These are phyloP conservation scores for Promerops cafer DNA, from an alignment of 2,113 vertebrate species.

Conservation along the genomic window DNA sequence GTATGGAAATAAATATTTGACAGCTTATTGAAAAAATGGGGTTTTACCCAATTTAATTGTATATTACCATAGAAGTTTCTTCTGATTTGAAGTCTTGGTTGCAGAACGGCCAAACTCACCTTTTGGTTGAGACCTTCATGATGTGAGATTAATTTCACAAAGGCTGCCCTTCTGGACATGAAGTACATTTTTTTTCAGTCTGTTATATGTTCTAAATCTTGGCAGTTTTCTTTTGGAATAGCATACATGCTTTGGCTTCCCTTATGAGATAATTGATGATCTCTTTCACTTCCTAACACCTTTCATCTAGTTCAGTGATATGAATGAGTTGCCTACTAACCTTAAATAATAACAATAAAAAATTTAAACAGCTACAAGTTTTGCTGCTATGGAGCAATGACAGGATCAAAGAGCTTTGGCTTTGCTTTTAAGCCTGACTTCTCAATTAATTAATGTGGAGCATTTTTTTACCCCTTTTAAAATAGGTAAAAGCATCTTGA, in stretches of 20 bases:
- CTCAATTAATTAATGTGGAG: background rate
- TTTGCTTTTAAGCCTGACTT: background rate
- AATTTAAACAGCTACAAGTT: background rate
- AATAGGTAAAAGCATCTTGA: background rate
- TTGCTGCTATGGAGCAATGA: background rate
- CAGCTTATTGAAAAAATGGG: background rate
- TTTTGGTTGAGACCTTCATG: background rate
- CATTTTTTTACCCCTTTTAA: background rate
- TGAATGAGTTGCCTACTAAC: background rate
- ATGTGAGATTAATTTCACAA: background rate
- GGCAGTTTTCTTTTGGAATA: background rate
- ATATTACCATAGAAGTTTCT: background rate
- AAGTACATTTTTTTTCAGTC: background rate
- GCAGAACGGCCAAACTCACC: fast-evolving
- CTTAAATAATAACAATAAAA: background rate
- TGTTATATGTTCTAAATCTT: background rate
- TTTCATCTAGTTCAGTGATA: background rate
- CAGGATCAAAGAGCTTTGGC: background rate
- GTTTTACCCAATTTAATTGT: background rate
- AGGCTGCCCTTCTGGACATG: background rate
- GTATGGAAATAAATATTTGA: background rate
- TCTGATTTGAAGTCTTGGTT: background rate
- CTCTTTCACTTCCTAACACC: background rate
- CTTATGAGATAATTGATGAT: background rate
- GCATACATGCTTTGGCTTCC: background rate